A percentile compares a stretch with the other conserved stretches of the same genome.
Evolutionary conservation across 2,888 invertebrate genomes (phyloP).

Genomic region (Epiblema foenella): DNA sequence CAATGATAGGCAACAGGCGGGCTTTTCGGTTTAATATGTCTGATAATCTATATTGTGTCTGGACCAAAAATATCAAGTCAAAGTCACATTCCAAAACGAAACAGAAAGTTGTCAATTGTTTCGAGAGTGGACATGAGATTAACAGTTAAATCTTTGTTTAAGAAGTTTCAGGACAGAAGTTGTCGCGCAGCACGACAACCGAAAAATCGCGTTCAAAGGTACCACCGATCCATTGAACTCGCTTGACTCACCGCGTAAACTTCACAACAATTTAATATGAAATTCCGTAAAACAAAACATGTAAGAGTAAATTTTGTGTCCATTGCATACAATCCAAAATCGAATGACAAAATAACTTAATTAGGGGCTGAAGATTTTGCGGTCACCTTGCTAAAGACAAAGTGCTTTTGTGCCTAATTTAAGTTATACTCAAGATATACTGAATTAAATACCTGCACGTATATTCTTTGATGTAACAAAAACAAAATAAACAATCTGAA

Average conservation of each 20-base stretch:
- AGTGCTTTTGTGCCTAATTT: too few relatives aligned
- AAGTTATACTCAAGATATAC: too few relatives aligned
- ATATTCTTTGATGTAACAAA: neutral
- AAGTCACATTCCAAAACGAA: slow-evolving; percentile 5
- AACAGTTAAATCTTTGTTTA: slow-evolving; percentile 13
- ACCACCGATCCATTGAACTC: slow-evolving; percentile 30
- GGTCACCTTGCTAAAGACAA: slow-evolving; percentile 27
- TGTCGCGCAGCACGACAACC: slow-evolving; percentile 25
- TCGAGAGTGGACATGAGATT: slow-evolving; percentile 23
- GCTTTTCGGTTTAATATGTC: too few relatives aligned
- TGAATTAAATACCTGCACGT: neutral
- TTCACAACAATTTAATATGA: slow-evolving; percentile 4
- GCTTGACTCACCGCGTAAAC: slow-evolving; percentile 25
- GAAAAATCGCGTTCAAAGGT: slow-evolving; percentile 29
- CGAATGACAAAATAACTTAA: neutral
- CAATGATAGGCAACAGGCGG: too few relatives aligned
- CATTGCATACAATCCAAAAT: slow-evolving; percentile 10
- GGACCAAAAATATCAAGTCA: slow-evolving; percentile 1
- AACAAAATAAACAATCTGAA: too few relatives aligned
- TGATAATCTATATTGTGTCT: neutral
- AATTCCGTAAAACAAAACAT: neutral
- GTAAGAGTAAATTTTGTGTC: neutral
- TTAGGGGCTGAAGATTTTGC: neutral
- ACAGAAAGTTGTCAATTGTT: slow-evolving; percentile 38
- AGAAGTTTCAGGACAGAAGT: slow-evolving; percentile 16